phyloP scores from a whole-genome alignment of 2,888 invertebrate genomes.

The Geotrupes spiniger region DNA sequence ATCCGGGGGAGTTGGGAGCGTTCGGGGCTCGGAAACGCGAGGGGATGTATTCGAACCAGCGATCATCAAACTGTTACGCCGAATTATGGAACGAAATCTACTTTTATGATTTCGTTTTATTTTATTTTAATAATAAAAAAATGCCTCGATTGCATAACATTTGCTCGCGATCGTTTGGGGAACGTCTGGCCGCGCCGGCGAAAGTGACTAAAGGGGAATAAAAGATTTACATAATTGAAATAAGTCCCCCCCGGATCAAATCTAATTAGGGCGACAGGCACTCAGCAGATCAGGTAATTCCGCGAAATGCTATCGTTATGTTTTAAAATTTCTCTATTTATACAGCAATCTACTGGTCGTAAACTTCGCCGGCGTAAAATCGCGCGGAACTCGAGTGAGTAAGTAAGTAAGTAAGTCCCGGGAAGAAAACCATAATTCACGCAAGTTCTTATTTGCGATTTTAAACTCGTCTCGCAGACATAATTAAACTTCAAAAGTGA shows the following conservation, averaged over 20 bases:
- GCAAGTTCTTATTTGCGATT: slow-evolving; percentile 32
- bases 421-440: slow-evolving; percentile 18
- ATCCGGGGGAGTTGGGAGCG: slow-evolving; percentile 27
- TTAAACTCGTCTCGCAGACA: slow-evolving; percentile 32
- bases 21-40: slow-evolving; percentile 19
- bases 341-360: slow-evolving; percentile 11
- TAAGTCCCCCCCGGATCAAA: slow-evolving; percentile 45
- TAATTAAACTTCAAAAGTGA: slow-evolving; percentile 40
- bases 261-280: slow-evolving; percentile 46
- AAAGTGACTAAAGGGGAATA: slow-evolving; percentile 35
- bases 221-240: slow-evolving; percentile 45
- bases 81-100: neutral
- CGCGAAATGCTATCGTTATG: slow-evolving; percentile 11
- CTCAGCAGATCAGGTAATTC: slow-evolving; percentile 30
- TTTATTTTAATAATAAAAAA: neutral
- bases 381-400: neutral
- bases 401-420: too few species aligned
- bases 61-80: neutral
- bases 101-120: neutral
- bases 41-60: slow-evolving; percentile 10
- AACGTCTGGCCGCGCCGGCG: slow-evolving; percentile 25
- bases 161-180: neutral
- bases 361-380: slow-evolving; percentile 6
- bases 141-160: neutral
- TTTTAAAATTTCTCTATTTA: slow-evolving; percentile 15